These are phyloP conservation scores for Epistrophe grossulariae DNA, from an alignment of 2,888 invertebrate genomes.

Conservation along the genomic window DNA sequence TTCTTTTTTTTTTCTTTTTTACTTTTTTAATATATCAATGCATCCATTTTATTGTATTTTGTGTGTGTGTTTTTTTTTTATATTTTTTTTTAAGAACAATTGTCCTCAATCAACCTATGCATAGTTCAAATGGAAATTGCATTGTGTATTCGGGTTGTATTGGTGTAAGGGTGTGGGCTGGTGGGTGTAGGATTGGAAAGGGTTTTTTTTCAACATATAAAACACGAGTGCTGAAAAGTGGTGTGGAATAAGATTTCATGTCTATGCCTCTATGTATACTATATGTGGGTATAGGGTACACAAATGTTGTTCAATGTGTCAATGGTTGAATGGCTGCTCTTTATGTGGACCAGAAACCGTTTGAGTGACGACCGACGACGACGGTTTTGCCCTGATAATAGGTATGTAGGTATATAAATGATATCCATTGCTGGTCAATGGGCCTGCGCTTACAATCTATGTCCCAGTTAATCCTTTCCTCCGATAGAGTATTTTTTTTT, in stretches of 20 bases:
- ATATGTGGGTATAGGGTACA: constrained; percentile 19
- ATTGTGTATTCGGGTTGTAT: constrained; percentile 45
- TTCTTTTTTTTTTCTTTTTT: constrained; percentile 6
- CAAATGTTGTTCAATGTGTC: constrained; percentile 65
- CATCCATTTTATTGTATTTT: constrained; percentile 26
- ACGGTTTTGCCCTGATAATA: constrained; percentile 30
- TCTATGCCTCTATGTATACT: constrained; percentile 6
- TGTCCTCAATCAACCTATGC: constrained; percentile 75
- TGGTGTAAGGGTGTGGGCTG: neutral
- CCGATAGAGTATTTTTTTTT: constrained; percentile 37
- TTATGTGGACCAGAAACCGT: constrained; percentile 42
- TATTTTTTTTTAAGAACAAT: constrained; percentile 61
- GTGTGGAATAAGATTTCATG: constrained; percentile 68
- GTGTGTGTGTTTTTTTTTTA: constrained; percentile 30
- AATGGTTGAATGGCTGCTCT: constrained; percentile 63
- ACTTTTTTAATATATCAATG: constrained; percentile 17
- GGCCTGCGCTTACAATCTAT: constrained; percentile 37
- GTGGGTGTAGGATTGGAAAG: neutral
- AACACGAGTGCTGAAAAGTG: constrained; percentile 57
- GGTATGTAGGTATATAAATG: neutral
- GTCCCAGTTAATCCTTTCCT: constrained; percentile 59
- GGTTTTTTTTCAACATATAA: constrained; percentile 15
- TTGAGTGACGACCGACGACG: constrained; percentile 50
- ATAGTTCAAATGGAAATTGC: constrained; percentile 70
- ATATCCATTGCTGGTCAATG: constrained; percentile 37